phyloP scores from a whole-genome alignment of 2,888 invertebrate genomes.

The Protula sp. region DNA sequence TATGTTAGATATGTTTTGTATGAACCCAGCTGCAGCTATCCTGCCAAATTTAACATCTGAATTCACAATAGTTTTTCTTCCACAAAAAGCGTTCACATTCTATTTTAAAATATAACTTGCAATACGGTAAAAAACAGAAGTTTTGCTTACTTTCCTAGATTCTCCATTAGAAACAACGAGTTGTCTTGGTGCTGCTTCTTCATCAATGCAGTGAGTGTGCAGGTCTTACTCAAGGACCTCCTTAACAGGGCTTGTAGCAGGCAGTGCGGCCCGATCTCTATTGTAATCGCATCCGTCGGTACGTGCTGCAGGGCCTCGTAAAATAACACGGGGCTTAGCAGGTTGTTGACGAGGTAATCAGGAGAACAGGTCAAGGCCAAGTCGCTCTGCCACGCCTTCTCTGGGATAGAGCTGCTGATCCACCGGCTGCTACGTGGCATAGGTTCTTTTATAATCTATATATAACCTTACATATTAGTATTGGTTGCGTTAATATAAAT shows the following conservation, averaged over 20 bases:
- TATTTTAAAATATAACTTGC: no score
- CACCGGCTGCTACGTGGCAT: slow-evolving; percentile 73
- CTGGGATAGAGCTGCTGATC: slow-evolving; percentile 79
- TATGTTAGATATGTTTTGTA: no score
- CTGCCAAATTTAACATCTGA: no score
- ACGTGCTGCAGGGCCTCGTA: slow-evolving; percentile 74
- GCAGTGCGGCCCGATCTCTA: slow-evolving; percentile 68
- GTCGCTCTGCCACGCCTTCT: slow-evolving; percentile 67
- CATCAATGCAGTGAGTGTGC: no score
- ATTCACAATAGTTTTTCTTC: no score
- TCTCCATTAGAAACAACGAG: slow-evolving; percentile 66
- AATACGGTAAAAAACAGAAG: no score
- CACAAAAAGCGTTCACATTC: no score
- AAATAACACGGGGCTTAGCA: slow-evolving; percentile 83
- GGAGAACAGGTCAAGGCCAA: slow-evolving; percentile 75
- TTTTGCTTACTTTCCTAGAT: no score
- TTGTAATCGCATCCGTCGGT: slow-evolving; percentile 75
- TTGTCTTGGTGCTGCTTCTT: no score
- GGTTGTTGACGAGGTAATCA: slow-evolving; percentile 87
- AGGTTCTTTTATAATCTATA: slow-evolving; percentile 43
- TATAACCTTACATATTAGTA: neutral
- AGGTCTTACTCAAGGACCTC: slow-evolving; percentile 70
- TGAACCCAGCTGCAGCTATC: no score
- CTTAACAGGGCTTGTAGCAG: slow-evolving; percentile 84
- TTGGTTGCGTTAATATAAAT: no score